A percentile compares a stretch with the other conserved stretches of the same genome.
These are phyloP conservation scores for Junonia oenone DNA, from an alignment of 2,888 invertebrate species.

Conservation along the genomic window DNA sequence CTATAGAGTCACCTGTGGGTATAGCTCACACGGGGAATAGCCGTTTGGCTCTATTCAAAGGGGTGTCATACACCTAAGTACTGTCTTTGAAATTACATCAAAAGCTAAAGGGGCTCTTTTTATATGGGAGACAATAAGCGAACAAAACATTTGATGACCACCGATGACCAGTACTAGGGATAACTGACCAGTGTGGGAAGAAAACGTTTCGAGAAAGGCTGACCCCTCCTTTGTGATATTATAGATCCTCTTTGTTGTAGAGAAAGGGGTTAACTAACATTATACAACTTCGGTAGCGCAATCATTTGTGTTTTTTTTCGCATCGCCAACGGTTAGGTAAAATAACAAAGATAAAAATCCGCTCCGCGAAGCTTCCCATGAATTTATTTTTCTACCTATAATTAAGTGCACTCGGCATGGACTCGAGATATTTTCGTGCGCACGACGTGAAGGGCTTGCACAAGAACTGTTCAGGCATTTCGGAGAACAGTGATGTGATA, in stretches of 20 bases:
- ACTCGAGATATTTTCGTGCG: conserved; percentile 72
- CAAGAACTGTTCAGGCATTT: conserved; percentile 73
- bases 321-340: conserved; percentile 56
- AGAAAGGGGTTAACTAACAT: conserved; percentile 53
- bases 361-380: conserved; percentile 60
- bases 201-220: conserved; percentile 52
- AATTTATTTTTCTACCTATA: conserved; percentile 72
- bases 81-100: conserved; percentile 54
- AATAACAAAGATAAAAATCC: conserved; percentile 58
- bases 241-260: conserved; percentile 53
- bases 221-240: conserved; percentile 62
- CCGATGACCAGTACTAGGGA: conserved; percentile 70
- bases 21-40: conserved; percentile 34
- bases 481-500: conserved; percentile 75
- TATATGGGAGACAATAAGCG: conserved; percentile 51
- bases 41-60: conserved; percentile 54
- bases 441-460: conserved; percentile 73
- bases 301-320: conserved; percentile 62
- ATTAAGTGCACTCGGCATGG: conserved; percentile 68
- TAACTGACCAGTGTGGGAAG: conserved; percentile 77
- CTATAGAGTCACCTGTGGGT: conserved; percentile 34
- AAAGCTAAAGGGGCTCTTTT: conserved; percentile 59
- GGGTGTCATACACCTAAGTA: conserved; percentile 56
- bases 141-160: conserved; percentile 68
- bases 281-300: conserved; percentile 44